These are phyloP conservation scores for Illadopsis cleaveri DNA, from an alignment of 2,113 vertebrate genomes.

Conservation along the genomic window DNA sequence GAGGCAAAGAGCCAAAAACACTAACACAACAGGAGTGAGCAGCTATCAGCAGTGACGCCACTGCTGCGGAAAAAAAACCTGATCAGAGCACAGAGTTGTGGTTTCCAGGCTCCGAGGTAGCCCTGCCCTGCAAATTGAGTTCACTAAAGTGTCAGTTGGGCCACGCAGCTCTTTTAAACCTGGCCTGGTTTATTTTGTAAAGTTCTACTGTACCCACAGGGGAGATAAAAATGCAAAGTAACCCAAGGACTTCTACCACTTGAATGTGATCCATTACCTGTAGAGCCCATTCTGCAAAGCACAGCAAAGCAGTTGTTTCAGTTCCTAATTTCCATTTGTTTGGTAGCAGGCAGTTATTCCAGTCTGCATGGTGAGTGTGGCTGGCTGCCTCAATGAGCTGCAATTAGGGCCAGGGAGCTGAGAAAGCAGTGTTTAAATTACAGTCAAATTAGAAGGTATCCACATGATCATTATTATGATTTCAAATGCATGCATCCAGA, in stretches of 20 bases:
- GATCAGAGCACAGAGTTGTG: not conserved
- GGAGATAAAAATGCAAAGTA: constrained; percentile 31
- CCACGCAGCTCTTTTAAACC: not conserved
- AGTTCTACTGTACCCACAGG: not conserved
- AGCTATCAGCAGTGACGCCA: not conserved
- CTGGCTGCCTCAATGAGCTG: constrained; percentile 4
- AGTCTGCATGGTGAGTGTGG: constrained; percentile 7
- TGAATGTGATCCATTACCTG: constrained; percentile 30
- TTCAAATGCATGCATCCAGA: constrained; percentile 25
- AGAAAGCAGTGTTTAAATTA: constrained; percentile 59
- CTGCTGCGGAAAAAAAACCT: not conserved
- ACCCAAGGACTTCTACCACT: not conserved
- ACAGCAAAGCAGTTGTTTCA: constrained; percentile 32
- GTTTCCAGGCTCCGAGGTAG: not conserved
- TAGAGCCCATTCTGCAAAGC: not conserved
- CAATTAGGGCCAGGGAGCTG: constrained; percentile 35
- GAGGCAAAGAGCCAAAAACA: constrained; percentile 31
- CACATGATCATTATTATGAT: constrained; percentile 48
- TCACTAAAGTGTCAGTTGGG: not conserved
- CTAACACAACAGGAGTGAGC: not conserved
- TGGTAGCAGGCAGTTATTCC: constrained; percentile 46
- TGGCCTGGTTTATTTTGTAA: constrained; percentile 31
- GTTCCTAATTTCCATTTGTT: constrained; percentile 35
- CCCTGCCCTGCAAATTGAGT: not conserved
- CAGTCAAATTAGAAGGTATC: constrained; percentile 43